Conservation (phyloP, 1,140 invertebrate genomes). For the Anoplolepis gracilipes region DNA sequence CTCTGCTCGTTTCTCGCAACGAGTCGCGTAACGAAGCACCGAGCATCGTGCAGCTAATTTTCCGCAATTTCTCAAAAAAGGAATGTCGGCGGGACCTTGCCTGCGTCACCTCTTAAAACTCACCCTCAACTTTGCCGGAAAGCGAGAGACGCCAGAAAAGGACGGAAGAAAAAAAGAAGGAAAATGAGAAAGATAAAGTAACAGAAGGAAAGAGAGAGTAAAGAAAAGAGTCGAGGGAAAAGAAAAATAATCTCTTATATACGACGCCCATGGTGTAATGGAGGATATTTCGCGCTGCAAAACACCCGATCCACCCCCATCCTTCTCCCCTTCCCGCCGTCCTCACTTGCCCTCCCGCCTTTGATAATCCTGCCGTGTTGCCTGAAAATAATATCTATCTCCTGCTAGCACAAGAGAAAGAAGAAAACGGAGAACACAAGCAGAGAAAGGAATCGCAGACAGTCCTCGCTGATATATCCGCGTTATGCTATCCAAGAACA, state of each 20-base stretch:
- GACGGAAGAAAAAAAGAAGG: background rate
- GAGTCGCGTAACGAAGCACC: constrained; percentile 81
- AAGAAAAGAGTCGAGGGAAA: constrained; percentile 67
- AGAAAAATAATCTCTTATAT: constrained; percentile 83
- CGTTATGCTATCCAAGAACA: constrained; percentile 55
- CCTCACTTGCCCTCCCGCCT: constrained; percentile 63
- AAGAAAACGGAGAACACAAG: constrained; percentile 32
- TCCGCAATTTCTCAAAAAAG: constrained; percentile 82
- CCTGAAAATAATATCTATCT: constrained; percentile 83
- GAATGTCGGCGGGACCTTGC: constrained; percentile 19
- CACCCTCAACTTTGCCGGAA: constrained; percentile 19
- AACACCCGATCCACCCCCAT: constrained; percentile 78
- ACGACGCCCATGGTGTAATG: constrained; percentile 83
- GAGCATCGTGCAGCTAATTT: constrained; percentile 82
- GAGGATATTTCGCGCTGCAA: constrained; percentile 84
- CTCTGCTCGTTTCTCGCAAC: constrained; percentile 61
- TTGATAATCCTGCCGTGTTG: constrained; percentile 69
- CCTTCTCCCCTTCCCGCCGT: constrained; percentile 37
- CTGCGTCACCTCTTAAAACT: constrained; percentile 43
- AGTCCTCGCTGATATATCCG: constrained; percentile 73
- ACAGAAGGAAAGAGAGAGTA: background rate
- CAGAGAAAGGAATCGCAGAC: constrained; percentile 58
- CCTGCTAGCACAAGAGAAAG: constrained; percentile 65
- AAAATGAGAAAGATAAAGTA: constrained; percentile 29
- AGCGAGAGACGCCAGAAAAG: constrained; percentile 29